Evolutionary conservation across 1,140 invertebrate genomes (phyloP), one percentile per base, ranked within the genome.

Genomic region (Drosophila lacertosa): DNA sequence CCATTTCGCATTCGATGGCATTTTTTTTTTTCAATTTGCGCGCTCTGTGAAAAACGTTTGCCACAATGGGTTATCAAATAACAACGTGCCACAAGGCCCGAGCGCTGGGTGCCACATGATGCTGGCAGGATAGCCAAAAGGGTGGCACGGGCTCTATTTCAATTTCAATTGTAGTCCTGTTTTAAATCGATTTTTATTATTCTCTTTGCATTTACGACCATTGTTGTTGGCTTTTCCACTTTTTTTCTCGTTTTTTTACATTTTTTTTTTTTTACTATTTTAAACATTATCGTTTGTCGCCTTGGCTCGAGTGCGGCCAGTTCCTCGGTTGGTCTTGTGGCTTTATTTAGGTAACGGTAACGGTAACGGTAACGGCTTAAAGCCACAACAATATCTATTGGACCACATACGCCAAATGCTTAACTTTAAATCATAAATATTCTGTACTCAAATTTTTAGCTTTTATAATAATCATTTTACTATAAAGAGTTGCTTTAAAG

Each of bases 61-160:
- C 81, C 81, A 86, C 81, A 86, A 86, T 86, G 81, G 81, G 82
- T 88, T 86, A 86, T 86, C 81, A 86, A 86, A 86, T 86, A 77
- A 82, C 81, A 86, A 86, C 81, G 81, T 86, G 82, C 68, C 63
- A 67, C 77, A 71, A 82, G 68, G 69, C 86, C 66, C 40, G 60
- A 50, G 55, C 70, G 5, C n/a, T 44, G 44, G 32, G 24, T 58
- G 51, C 59, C 74, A 78, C 75, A 75, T 59, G 68, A 76, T 79
- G 74, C 60, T 40, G 64, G 35, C 64, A 50, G 54, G 45, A 16
- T 26, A 44, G 62, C n/a, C 51, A 50, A 32, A 48, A 62, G 58
- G 65, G 57, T 45, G 68, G 22, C 44, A 45, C 54, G 58, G 62
- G 54, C 68, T 77, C 82, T 82, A 86, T 86, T 54, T 86, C 81